Base-by-base conservation (phyloP, 2,888 invertebrate species). In the Teleogryllus oceanicus region DNA sequence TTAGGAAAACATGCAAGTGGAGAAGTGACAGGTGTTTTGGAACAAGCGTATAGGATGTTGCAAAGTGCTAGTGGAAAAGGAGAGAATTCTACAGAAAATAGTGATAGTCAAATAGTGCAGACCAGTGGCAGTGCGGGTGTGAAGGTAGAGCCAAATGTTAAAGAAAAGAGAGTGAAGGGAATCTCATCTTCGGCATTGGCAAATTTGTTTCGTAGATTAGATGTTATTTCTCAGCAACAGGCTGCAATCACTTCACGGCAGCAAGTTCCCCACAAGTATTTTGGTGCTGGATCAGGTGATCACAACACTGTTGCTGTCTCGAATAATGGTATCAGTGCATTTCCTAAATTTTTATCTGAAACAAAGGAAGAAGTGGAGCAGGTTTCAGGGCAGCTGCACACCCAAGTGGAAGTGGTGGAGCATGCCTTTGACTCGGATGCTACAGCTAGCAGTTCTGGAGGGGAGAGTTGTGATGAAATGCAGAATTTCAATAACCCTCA, bases 401-500 rank as follows among this genome's bases (percentile, higher is more conserved):
- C 92, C 0, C 94, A 95, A 86, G 87, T 96, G 83, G 90, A 92
- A 49, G 89, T 94, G 82, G 90, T 96, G 80, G 93, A 95, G 85
- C 89, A 90, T 81, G 92, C 92, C 84, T 89, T 96, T 83, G 97
- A 98, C 87, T 96, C 96, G 2, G 97, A 98, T 88, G 96, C 95
- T 62, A 98, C 98, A 1, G 96, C 93, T 20, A 96, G 96, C 82
- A 97, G 96, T 85, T 97, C 97, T 20, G 97, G 96, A 79, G 96
- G 96, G 51, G 97, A 97, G 87, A 96, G 96, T 85, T 95, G 95
- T 87, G 97, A 97, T 89, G 97, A 97, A 87, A 92, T 93, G 88
- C 92, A 94, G 83, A 88, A 89, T 81, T 95, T 94, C 88, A 94
- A 92, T 87, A 95, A 95, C 88, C 91, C 92, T 85, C 94, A 94